These are phyloP conservation scores for Sebastes matsubarae DNA, from an alignment of 2,797 vertebrate species.

Conservation along the genomic window DNA sequence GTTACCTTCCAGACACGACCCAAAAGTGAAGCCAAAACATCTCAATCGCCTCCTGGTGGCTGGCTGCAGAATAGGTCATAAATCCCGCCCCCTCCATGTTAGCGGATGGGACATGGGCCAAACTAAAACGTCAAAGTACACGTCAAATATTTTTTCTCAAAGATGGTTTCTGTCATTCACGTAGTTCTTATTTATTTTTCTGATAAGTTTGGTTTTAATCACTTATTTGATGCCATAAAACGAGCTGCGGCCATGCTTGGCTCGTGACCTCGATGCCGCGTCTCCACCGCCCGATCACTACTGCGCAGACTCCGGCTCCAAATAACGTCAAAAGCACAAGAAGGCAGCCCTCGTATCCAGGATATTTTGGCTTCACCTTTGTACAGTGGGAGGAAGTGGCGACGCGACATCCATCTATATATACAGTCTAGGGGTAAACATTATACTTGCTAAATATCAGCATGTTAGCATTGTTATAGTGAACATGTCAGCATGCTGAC, in stretches of 20 bases:
- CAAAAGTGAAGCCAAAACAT: neutral
- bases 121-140: too few species aligned
- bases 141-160: neutral
- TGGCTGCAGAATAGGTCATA: neutral
- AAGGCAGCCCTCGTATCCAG: neutral
- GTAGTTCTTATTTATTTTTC: neutral
- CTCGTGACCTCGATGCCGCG: too few species aligned
- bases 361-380: neutral
- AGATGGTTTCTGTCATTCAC: neutral
- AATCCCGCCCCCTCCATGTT: too few species aligned
- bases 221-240: neutral
- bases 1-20: too few species aligned
- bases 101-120: too few species aligned
- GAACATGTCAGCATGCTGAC: neutral
- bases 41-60: accelerated
- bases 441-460: neutral
- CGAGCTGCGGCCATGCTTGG: too few species aligned
- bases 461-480: neutral
- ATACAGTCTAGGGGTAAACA: neutral
- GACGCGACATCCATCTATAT: neutral
- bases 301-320: neutral
- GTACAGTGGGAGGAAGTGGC: neutral
- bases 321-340: neutral
- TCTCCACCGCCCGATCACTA: too few species aligned
- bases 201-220: neutral